Evolutionary conservation across 2,888 invertebrate species (phyloP).

Genomic region (Campopleginae sp.): DNA sequence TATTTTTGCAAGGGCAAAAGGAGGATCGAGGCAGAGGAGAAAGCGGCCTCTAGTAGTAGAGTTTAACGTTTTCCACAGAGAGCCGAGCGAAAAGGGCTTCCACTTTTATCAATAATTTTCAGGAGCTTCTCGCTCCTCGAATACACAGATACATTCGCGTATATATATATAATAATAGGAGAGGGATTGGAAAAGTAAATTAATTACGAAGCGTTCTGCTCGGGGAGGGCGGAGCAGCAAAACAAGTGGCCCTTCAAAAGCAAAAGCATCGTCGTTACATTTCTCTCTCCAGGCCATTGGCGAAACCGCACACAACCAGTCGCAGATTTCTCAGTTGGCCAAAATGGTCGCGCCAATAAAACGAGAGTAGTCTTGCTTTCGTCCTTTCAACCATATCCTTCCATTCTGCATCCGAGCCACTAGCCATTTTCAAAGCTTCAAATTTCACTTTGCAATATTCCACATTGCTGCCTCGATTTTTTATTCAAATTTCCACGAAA

Average conservation of each 20-base stretch:
- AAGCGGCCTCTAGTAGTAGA: constrained; percentile 19
- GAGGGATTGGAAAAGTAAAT: constrained; percentile 80
- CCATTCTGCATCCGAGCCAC: constrained; percentile 9
- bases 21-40: not conserved
- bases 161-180: not conserved
- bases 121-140: not conserved
- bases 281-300: constrained; percentile 17
- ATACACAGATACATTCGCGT: not conserved
- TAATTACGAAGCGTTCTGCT: constrained; percentile 78
- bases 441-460: constrained; percentile 14
- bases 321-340: constrained; percentile 34
- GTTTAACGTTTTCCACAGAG: not conserved
- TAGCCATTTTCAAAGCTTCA: constrained; percentile 23
- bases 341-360: constrained; percentile 61
- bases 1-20: constrained; percentile 2
- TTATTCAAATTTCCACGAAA: not conserved
- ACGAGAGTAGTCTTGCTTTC: constrained; percentile 22
- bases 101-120: constrained; percentile 25
- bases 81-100: constrained; percentile 9
- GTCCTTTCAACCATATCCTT: not conserved
- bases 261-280: constrained; percentile 62
- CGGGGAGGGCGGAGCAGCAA: constrained; percentile 30
- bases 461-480: not conserved
- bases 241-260: constrained; percentile 67
- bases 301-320: constrained; percentile 18